A percentile compares a stretch with the other conserved stretches of the same genome.
Evolutionary conservation across 1,140 invertebrate genomes (phyloP).

Genomic region (Globodera rostochiensis): DNA sequence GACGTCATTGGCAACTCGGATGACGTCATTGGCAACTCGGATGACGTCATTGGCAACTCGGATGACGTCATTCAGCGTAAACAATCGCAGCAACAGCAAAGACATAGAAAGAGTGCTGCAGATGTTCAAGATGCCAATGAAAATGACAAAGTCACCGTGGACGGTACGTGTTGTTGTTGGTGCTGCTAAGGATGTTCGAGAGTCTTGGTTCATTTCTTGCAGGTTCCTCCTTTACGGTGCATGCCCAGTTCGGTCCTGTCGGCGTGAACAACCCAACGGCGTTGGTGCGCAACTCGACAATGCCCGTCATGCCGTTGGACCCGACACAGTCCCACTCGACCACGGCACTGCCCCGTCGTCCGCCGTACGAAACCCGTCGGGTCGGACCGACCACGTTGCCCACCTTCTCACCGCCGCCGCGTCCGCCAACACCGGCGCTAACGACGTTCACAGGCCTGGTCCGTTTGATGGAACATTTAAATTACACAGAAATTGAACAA

Average conservation of each 20-base stretch:
- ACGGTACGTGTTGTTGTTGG: slow-evolving; percentile 13
- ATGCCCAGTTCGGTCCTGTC: slow-evolving; percentile 52
- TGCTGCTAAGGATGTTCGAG: background rate
- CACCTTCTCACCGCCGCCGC: slow-evolving; percentile 30
- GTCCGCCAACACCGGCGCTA: slow-evolving; percentile 17
- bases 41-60: too few species aligned
- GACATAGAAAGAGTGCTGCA: background rate
- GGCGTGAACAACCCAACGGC: slow-evolving; percentile 63
- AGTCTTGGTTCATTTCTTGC: background rate
- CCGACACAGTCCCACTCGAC: slow-evolving; percentile 4
- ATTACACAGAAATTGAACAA: background rate
- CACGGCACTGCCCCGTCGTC: background rate
- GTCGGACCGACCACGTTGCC: slow-evolving; percentile 54
- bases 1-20: too few species aligned
- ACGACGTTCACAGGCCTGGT: slow-evolving; percentile 36
- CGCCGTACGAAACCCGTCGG: slow-evolving; percentile 52
- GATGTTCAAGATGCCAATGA: background rate
- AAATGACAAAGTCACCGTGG: slow-evolving; percentile 23
- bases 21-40: too few species aligned
- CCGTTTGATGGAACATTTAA: slow-evolving; percentile 12
- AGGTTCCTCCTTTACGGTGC: slow-evolving; percentile 34
- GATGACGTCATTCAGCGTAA: too few species aligned
- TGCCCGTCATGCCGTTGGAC: background rate
- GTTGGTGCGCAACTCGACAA: slow-evolving; percentile 54
- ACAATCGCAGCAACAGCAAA: background rate